Base-by-base conservation (phyloP, 2,888 invertebrate species). In the Tinea trinotella region DNA sequence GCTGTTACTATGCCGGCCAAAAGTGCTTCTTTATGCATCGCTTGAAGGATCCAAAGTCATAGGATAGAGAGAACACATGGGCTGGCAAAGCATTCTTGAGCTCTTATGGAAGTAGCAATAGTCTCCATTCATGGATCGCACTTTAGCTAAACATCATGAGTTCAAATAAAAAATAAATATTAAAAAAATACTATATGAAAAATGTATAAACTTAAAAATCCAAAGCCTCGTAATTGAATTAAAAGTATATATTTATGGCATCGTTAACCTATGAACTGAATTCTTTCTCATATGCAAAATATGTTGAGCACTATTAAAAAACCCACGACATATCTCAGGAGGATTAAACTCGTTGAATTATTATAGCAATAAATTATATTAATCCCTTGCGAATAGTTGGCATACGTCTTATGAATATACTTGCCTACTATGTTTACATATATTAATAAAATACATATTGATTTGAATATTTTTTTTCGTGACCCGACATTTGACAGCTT, bases 321-420 rank as follows among this genome's bases (percentile, higher is more conserved):
- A 46, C 18, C 19, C 18, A 19, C 18, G 17, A 46, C 46, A 19
- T 17, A 46, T 46, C 19, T 46, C 52, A 53, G 35, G 57, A 56
- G 67, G 67, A 68, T 70, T 69, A 68, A 56, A 57, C 36, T 53
- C 58, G 60, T 64, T 66, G 65, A 73, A 66, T 66, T 68, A 71
- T 52, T 52, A 34, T 20, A 9, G 54, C 49, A 13, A 54, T 54
- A 46, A 55, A 54, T 50, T 52, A 12, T 53, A 10, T 34, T 54
- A 46, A 46, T 46, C 46, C 19, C 46, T 46, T 19, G 46, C 19
- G 46, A 46, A 46, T 46, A 46, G 46, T 46, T 46, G 46, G 46
- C 46, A 19, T 19, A 17, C 18, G 17, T 46, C 46, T 46, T 17
- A 15, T 3, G 4, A 19, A 46, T 46, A 44, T 10, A 35, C 12